These are phyloP conservation scores for Druon quercuslanigerum DNA, from an alignment of 1,140 invertebrate genomes.

Conservation along the genomic window DNA sequence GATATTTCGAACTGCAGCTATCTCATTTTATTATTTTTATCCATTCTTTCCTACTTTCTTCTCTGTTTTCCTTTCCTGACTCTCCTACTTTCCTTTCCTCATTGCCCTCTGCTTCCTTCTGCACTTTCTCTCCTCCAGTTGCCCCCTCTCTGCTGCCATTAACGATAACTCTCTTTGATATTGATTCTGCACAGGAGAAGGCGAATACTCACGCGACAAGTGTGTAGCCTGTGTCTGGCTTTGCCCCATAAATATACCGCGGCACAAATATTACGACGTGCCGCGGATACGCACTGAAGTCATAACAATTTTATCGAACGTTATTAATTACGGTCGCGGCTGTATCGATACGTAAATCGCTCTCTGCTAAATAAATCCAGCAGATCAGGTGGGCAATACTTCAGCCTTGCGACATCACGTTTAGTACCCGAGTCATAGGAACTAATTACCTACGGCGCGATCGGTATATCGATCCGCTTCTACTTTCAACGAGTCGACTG, in stretches of 20 bases:
- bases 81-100: constrained; percentile 36
- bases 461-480: not conserved
- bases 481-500: not conserved
- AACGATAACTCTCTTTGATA: constrained; percentile 52
- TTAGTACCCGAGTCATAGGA: not conserved
- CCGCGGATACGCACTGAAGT: constrained; percentile 34
- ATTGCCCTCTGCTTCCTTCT: not conserved
- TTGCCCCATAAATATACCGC: constrained; percentile 51
- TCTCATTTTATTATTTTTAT: constrained; percentile 43
- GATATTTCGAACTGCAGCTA: constrained; percentile 71
- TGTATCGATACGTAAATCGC: not conserved
- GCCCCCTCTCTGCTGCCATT: constrained; percentile 51
- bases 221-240: constrained; percentile 41
- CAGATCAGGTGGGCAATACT: not conserved
- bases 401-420: not conserved
- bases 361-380: not conserved
- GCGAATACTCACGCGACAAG: constrained; percentile 49
- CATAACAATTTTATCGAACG: not conserved
- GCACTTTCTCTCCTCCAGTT: constrained; percentile 16
- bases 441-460: constrained; percentile 1
- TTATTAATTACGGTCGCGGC: not conserved
- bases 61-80: constrained; percentile 37
- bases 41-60: constrained; percentile 18
- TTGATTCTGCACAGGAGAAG: constrained; percentile 47
- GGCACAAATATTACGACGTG: constrained; percentile 55